Conservation (phyloP, 2,113 vertebrate species). For the Cnemophilus loriae region DNA sequence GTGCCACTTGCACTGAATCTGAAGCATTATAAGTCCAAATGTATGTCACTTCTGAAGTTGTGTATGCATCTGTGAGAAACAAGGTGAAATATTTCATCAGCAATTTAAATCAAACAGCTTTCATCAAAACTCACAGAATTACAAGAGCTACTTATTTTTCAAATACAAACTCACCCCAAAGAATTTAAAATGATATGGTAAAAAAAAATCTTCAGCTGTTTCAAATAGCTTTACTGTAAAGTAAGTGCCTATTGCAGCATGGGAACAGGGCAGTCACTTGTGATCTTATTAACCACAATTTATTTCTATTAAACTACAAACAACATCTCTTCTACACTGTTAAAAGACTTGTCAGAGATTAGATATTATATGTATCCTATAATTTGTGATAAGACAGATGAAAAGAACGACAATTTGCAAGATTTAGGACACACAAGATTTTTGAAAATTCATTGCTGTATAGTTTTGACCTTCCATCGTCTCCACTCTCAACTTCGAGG, state of each 20-base stretch:
- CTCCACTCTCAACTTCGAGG: background rate
- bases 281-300: background rate
- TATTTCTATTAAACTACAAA: background rate
- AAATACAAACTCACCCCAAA: background rate
- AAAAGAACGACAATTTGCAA: background rate
- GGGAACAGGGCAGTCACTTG: background rate
- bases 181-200: background rate
- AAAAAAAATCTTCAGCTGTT: background rate
- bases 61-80: constrained; percentile 87
- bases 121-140: background rate
- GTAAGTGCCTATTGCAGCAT: background rate
- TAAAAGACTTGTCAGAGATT: background rate
- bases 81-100: background rate
- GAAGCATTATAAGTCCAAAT: constrained; percentile 93
- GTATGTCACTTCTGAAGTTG: constrained; percentile 93
- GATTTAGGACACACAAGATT: background rate
- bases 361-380: background rate
- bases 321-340: background rate
- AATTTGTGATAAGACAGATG: background rate
- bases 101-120: background rate
- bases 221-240: background rate
- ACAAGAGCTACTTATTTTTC: background rate
- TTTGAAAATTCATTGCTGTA: background rate
- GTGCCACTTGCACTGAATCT: constrained; percentile 92
- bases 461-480: background rate